Evolutionary conservation across 2,797 vertebrate species (phyloP).

Genomic region (Labroides dimidiatus): DNA sequence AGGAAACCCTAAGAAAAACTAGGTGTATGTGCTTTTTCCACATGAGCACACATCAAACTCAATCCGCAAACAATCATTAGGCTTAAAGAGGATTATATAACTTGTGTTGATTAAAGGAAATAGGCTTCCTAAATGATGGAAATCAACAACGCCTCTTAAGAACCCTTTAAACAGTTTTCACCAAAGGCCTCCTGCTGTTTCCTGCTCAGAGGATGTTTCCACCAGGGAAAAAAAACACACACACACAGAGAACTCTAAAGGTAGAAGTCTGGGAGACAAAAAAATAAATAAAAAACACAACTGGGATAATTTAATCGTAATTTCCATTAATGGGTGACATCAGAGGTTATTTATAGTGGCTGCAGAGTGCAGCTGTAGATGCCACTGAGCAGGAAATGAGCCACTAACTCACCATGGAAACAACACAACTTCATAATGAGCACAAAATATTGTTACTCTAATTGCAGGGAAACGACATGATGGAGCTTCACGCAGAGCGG

Average conservation of each 20-base stretch:
- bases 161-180: too few relatives aligned
- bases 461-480: not conserved
- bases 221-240: not conserved
- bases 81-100: not conserved
- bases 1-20: not conserved
- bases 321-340: conserved; percentile 39
- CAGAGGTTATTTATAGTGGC: conserved; percentile 40
- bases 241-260: not conserved
- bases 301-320: conserved; percentile 45
- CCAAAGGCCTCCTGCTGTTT: too few relatives aligned
- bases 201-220: too few relatives aligned
- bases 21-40: not conserved
- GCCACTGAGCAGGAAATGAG: conserved; percentile 23
- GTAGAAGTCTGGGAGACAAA: not conserved
- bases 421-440: conserved; percentile 19
- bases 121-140: not conserved
- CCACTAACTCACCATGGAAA: conserved; percentile 35
- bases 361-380: conserved; percentile 9
- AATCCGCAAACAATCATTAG: not conserved
- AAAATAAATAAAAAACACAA: conserved; percentile 18
- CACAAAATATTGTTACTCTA: conserved; percentile 22
- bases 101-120: not conserved
- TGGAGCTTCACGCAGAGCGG: not conserved
- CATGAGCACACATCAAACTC: not conserved
- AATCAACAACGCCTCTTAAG: not conserved